Base-by-base conservation (phyloP, 2,888 invertebrate species). In the Ectobius pallidus region DNA sequence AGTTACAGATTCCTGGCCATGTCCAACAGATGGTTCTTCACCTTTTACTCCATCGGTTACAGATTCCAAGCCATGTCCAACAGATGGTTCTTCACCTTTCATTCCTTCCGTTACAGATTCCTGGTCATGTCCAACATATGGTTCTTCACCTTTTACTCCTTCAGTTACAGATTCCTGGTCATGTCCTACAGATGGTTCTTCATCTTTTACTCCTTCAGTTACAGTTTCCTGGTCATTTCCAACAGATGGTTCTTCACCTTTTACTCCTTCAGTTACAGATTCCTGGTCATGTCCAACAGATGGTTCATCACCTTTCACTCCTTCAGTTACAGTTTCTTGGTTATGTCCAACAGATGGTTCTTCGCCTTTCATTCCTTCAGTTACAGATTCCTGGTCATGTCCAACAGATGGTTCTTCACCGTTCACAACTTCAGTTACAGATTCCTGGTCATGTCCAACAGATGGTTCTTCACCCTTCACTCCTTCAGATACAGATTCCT, bases 31-130 rank as follows among this genome's bases (percentile, higher is more conserved):
- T 46, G 22, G 22, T 67, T 67, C 67, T 27, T 67, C 67, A 16
- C 27, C 30, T 49, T 77, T 77, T 25, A 77, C 55, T n/a, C 46
- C 63, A 70, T 67, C 72, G n/a, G 69, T 77, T n/a, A 39, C 65
- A 14, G 74, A n/a, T 62, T 72, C 46, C 46, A 70, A 11, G 11
- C n/a, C 65, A 3, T 11, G 16, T 42, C 20, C 44, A 9, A 20
- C 42, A 22, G 1, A n/a, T 39, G 44, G 46, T 27, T 27, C 49
- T 27, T 46, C 46, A 6, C 7, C 67, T 18, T 67, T 49, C 0
- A 7, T 6, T 20, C 3, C 1, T 27, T 46, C 46, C 9, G 67
- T 67, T 11, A 25, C 46, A 11, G n/a, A 7, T n/a, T 67, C 67
- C 1, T 25, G 44, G 4, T 58, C 32, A 4, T 32, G 27, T 70